phyloP scores from a whole-genome alignment of 2,888 invertebrate genomes.

The Norana najaformis region DNA sequence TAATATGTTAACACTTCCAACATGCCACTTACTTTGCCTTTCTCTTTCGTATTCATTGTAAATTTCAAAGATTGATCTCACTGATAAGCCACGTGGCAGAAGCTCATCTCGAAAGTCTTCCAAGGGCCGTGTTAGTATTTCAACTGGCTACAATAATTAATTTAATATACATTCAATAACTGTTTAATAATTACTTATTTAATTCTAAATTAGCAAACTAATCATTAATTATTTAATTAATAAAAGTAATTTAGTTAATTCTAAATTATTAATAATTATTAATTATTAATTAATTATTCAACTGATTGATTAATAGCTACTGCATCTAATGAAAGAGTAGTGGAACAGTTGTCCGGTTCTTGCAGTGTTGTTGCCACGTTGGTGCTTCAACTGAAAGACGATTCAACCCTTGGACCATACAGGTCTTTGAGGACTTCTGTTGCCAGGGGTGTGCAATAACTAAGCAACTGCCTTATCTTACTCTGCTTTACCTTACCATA shows the following conservation, averaged over 20 bases:
- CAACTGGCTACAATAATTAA: constrained; percentile 55
- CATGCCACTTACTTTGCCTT: constrained; percentile 50
- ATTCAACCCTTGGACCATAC: background rate
- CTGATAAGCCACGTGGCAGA: constrained; percentile 54
- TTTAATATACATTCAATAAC: background rate
- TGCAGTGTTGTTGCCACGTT: no score
- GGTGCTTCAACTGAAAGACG: background rate
- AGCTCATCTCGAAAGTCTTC: constrained; percentile 60
- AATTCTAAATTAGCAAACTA: no score
- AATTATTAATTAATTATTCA: background rate
- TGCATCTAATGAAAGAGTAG: no score
- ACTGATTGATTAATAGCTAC: background rate
- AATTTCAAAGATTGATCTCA: constrained; percentile 55
- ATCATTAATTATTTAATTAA: background rate
- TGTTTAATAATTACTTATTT: background rate
- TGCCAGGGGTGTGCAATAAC: no score
- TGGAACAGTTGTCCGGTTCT: no score
- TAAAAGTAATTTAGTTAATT: background rate
- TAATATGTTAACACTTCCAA: background rate
- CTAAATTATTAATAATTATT: background rate
- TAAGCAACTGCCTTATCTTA: no score
- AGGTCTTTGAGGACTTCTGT: no score
- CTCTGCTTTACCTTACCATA: no score
- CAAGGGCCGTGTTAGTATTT: constrained; percentile 57
- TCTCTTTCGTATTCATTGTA: constrained; percentile 58